A percentile compares a stretch with the other conserved stretches of the same genome.
Evolutionary conservation across 1,140 invertebrate genomes (phyloP).

Genomic region (Kradibia gibbosae): DNA sequence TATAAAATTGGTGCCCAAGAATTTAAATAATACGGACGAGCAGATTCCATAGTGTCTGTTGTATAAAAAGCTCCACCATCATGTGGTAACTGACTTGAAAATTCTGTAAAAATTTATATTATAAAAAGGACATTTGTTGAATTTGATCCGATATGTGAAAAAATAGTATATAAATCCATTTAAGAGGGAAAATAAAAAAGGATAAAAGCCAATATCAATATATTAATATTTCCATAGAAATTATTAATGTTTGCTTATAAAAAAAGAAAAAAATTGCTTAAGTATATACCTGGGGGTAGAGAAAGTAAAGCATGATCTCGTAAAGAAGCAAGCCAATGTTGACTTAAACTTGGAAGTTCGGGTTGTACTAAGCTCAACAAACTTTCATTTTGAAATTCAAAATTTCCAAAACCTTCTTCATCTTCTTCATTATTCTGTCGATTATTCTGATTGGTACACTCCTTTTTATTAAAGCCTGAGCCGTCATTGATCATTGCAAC

Average conservation of each 20-base stretch:
- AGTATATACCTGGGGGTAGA: constrained; percentile 82
- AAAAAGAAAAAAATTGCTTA: constrained; percentile 7
- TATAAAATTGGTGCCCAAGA: constrained; percentile 97
- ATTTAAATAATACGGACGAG: constrained; percentile 90
- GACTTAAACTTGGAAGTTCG: constrained; percentile 90
- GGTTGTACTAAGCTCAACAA: constrained; percentile 94
- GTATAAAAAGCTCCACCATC: constrained; percentile 98
- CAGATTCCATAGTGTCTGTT: constrained; percentile 94
- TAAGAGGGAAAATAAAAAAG: too few relatives aligned
- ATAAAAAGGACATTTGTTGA: background rate
- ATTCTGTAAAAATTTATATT: constrained; percentile 76
- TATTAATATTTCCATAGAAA: too few relatives aligned
- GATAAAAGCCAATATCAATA: too few relatives aligned
- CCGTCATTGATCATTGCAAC: constrained; percentile 91
- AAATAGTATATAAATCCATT: too few relatives aligned
- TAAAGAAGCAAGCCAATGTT: constrained; percentile 95
- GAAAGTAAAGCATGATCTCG: constrained; percentile 96
- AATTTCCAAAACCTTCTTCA: constrained; percentile 81
- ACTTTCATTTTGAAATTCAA: constrained; percentile 84
- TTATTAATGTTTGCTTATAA: background rate
- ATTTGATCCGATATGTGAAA: background rate
- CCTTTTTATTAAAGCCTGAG: constrained; percentile 76
- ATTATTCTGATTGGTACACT: constrained; percentile 57
- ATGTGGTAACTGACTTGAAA: constrained; percentile 92
- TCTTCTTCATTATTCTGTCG: constrained; percentile 70